Base-by-base conservation (phyloP, 2,113 vertebrate genomes). In the Phaethon lepturus region DNA sequence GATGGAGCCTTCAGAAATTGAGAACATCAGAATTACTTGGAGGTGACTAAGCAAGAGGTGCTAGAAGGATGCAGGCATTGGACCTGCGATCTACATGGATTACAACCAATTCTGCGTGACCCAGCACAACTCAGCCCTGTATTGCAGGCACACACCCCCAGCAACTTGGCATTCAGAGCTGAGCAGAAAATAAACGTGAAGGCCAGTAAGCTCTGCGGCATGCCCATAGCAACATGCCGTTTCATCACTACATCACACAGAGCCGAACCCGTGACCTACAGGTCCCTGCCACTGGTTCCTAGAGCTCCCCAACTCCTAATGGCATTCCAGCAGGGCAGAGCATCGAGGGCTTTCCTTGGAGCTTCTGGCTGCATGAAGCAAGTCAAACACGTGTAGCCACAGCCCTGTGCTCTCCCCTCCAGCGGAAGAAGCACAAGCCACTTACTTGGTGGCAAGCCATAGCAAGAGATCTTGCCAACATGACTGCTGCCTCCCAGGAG, bases 81-180 rank as follows among this genome's bases (percentile, higher is more conserved):
- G 44, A 25, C 25, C 60, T 63, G 60, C 31, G 20, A 2, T 16
- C 86, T 14, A 3, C 13, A 1, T 6, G 77, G 64, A 20, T 44
- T 20, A 24, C 25, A 5, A 40, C 50, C 64, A n/a, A 0, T 3
- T 20, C 68, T 2, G 15, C 6, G 2, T 40, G 68, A 38, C 8
- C 80, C 92, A 71, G 84, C 63, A 33, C 9, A 13, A 33, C 77
- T 38, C 92, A 22, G 40, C 69, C 87, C 86, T 7, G 11, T 3
- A 44, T 2, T 56, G 68, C 66, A 42, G 62, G 29, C 47, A 26
- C 42, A 17, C 50, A 49, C 83, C 2, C 67, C 17, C 26, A 10
- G 59, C 10, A 13, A 13, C 69, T 12, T 24, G 53, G 72, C 23
- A 2, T 12, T 33, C 55, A 13, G 49, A 52, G 20, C 59, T 4